These are phyloP conservation scores for Drosophila sucinea DNA, from an alignment of 1,140 invertebrate species.

Conservation along the genomic window DNA sequence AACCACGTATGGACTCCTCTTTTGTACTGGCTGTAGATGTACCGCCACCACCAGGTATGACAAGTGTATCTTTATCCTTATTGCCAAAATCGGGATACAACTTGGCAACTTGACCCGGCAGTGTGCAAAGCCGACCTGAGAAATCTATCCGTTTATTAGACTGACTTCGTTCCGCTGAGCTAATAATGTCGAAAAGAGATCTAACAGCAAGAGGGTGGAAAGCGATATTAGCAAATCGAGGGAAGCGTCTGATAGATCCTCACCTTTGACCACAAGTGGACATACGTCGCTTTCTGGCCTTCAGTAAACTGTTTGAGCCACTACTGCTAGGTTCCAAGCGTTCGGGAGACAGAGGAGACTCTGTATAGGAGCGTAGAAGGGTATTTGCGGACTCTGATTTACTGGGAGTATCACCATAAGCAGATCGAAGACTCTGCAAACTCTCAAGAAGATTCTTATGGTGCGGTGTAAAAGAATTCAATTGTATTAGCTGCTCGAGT, in stretches of 20 bases:
- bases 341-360: slow-evolving; percentile 92
- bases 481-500: slow-evolving; percentile 92
- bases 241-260: background rate
- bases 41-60: background rate
- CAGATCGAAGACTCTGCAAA: slow-evolving; percentile 89
- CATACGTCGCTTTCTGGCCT: slow-evolving; percentile 83
- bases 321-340: slow-evolving; percentile 78
- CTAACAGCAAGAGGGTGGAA: slow-evolving; percentile 64
- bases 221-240: background rate
- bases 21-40: slow-evolving; percentile 38
- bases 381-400: slow-evolving; percentile 85
- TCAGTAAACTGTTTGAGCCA: slow-evolving; percentile 70
- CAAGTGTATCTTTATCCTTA: slow-evolving; percentile 73
- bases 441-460: slow-evolving; percentile 93
- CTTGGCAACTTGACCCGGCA: slow-evolving; percentile 87
- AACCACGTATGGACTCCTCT: slow-evolving; percentile 58
- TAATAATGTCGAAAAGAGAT: slow-evolving; percentile 87
- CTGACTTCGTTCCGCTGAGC: slow-evolving; percentile 84
- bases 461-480: slow-evolving; percentile 86
- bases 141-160: slow-evolving; percentile 89
- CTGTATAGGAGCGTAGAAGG: slow-evolving; percentile 87
- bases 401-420: slow-evolving; percentile 83
- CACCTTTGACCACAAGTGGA: slow-evolving; percentile 65
- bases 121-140: slow-evolving; percentile 89
- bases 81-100: slow-evolving; percentile 90